A percentile compares a stretch with the other conserved stretches of the same genome.
phyloP scores from a whole-genome alignment of 2,113 vertebrate genomes.

The Anguilla rostrata region DNA sequence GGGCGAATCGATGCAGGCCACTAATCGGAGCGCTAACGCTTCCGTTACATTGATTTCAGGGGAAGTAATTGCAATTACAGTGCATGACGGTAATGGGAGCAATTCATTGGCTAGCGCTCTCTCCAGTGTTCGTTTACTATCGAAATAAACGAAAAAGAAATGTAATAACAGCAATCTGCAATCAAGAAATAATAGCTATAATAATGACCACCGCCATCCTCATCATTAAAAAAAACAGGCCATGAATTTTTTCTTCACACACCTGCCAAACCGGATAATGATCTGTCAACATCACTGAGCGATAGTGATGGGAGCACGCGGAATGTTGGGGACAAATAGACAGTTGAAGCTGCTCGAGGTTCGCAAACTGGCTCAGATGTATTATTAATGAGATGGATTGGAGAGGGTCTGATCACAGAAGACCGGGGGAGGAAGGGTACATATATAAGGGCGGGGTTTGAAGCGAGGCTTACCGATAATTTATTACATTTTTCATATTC shows the following conservation, averaged over 20 bases:
- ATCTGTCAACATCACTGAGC: neutral
- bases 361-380: neutral
- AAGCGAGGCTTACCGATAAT: neutral
- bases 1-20: slow-evolving; percentile 25
- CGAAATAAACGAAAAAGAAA: neutral
- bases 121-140: neutral
- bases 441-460: neutral
- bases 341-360: neutral
- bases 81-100: slow-evolving; percentile 11
- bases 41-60: slow-evolving; percentile 12
- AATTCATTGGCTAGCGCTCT: neutral
- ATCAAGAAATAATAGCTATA: neutral
- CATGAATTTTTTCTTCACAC: neutral
- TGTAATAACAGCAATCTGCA: neutral
- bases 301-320: too few species aligned
- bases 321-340: neutral
- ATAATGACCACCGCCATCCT: neutral
- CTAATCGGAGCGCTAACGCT: slow-evolving; percentile 32
- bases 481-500: neutral
- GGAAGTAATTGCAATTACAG: slow-evolving; percentile 36
- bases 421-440: neutral
- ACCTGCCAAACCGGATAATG: neutral
- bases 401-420: neutral
- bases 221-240: neutral
- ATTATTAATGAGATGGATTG: neutral